Evolutionary conservation across 2,113 vertebrate species (phyloP), one percentile per base, ranked within the genome.

Genomic region (Panthera leo): DNA sequence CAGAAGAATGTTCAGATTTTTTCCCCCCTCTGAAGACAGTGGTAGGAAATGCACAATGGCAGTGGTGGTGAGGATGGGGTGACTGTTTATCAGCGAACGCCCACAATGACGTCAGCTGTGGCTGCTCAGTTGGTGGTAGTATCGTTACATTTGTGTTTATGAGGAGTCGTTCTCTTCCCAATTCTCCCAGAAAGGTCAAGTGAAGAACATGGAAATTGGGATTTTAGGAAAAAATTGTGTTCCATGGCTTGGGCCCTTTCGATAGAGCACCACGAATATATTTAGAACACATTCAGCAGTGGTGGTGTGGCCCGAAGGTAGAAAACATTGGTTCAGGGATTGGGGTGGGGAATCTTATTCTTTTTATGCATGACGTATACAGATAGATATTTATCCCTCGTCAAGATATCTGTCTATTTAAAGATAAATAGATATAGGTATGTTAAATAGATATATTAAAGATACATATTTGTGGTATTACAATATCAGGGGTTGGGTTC

Each of bases 31-130:
- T 23, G 39, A 39, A 27, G 63, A 42, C 5, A 7, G 39, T 7
- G 29, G 7, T 29, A 12, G 42, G n/a, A 27, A 5, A 29, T 15
- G n/a, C 12, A 27, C 9, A 23, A 65, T 7, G 11, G 14, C 10
- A 29, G 55, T 0, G 0, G 13, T 0, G 29, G 29, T 25, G 42
- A 83, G 63, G 4, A 1, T 1, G 7, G 23, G 58, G 19, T 58
- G 4, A 27, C 8, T 13, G 0, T 63, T 65, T 19, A 27, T 9
- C 67, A 15, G n/a, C 3, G 0, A 21, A 2, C 2, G 16, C 21
- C 55, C 21, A 85, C 79, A 42, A 1, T 31, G 6, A 3, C 0
- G 7, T 39, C 48, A 10, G 48, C 8, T 3, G 27, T 8, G 45
- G 3, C 12, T 19, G 55, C 13, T 34, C n/a, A 2, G 53, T 25